phyloP scores from a whole-genome alignment of 1,140 invertebrate genomes.

The Tetramorium parvispinum region DNA sequence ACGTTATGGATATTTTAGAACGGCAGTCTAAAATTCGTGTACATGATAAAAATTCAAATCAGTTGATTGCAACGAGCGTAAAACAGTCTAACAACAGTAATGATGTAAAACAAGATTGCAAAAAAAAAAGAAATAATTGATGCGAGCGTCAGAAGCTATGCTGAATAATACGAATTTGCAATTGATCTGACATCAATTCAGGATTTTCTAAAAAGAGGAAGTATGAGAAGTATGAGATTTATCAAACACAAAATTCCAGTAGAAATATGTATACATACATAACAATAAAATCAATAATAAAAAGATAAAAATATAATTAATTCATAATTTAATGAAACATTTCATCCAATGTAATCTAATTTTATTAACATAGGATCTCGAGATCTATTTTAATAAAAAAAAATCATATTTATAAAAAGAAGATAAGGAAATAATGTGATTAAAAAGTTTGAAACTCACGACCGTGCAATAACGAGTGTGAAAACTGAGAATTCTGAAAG shows the following conservation, averaged over 20 bases:
- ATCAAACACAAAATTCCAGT: background rate
- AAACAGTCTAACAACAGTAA: background rate
- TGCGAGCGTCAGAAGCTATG: background rate
- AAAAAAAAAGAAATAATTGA: background rate
- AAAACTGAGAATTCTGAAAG: background rate
- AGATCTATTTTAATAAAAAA: background rate
- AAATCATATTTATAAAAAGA: background rate
- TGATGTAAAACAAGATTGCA: background rate
- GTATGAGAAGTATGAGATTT: background rate
- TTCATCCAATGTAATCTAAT: background rate
- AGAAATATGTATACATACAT: background rate
- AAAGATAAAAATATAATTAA: background rate
- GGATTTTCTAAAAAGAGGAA: background rate
- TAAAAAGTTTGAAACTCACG: conserved; percentile 19
- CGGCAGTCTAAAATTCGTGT: background rate
- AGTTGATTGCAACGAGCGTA: background rate
- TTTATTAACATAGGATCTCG: background rate
- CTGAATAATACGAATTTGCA: background rate
- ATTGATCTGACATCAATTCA: background rate
- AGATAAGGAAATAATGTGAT: background rate
- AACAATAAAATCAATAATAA: conserved; percentile 17
- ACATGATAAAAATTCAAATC: background rate
- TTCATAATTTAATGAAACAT: background rate
- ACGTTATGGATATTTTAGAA: conserved; percentile 1
- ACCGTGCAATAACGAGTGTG: background rate